phyloP scores from a whole-genome alignment of 1,140 invertebrate genomes.

The Orius laevigatus region DNA sequence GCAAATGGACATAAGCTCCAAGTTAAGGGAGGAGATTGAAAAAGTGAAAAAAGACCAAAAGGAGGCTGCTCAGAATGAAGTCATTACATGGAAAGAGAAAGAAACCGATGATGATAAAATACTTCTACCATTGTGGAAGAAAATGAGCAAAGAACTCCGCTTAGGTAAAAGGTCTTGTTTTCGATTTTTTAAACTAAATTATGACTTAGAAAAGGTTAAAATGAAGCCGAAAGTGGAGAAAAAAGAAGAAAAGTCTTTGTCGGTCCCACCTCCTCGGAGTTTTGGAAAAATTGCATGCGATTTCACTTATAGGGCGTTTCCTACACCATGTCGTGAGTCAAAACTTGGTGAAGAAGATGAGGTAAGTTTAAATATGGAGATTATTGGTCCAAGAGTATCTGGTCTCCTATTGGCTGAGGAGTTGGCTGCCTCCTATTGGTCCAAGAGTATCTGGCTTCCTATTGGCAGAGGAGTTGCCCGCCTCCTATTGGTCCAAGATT shows the following conservation, averaged over 20 bases:
- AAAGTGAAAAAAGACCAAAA: conserved; percentile 34
- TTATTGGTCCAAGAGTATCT: not conserved
- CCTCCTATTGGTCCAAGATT: not conserved
- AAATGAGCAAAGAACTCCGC: conserved; percentile 25
- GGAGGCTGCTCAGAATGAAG: conserved; percentile 42
- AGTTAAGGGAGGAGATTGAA: conserved; percentile 36
- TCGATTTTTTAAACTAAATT: conserved; percentile 14
- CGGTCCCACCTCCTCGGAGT: conserved; percentile 39
- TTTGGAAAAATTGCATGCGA: conserved; percentile 41
- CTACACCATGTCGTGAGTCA: conserved; percentile 69
- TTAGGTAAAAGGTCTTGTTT: not conserved
- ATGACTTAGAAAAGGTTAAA: conserved; percentile 15
- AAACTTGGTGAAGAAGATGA: conserved; percentile 51
- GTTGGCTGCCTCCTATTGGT: not conserved
- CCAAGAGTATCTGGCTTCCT: not conserved
- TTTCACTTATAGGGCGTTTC: conserved; percentile 62
- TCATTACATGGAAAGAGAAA: conserved; percentile 41
- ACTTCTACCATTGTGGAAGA: conserved; percentile 7
- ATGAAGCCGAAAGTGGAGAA: conserved; percentile 17
- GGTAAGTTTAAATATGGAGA: conserved; percentile 25
- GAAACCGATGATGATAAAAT: conserved; percentile 4
- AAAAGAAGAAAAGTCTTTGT: conserved; percentile 18
- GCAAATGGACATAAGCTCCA: conserved; percentile 40
- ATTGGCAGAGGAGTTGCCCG: not conserved
- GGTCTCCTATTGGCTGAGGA: not conserved